phyloP scores from a whole-genome alignment of 1,140 invertebrate species.

The Copidosoma floridanum region DNA sequence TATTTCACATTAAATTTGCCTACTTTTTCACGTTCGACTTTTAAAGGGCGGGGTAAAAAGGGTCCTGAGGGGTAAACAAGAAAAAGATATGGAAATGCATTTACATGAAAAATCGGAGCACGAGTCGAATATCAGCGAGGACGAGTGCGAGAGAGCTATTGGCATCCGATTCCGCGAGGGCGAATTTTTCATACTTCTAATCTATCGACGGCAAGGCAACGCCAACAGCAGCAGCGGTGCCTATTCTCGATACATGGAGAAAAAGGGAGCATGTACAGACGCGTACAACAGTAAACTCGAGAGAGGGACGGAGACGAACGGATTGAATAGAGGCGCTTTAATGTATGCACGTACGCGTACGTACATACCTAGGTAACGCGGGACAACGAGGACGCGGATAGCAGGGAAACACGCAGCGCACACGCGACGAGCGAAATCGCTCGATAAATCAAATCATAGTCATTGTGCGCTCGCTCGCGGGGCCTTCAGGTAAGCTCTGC shows the following conservation, averaged over 20 bases:
- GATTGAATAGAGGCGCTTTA: slow-evolving; percentile 27
- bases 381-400: too few species aligned
- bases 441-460: slow-evolving; percentile 54
- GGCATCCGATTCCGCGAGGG: slow-evolving; percentile 12
- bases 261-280: neutral
- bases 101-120: slow-evolving; percentile 15
- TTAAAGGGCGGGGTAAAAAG: too few species aligned
- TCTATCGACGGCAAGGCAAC: slow-evolving; percentile 10
- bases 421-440: slow-evolving; percentile 43
- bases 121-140: neutral
- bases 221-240: slow-evolving; percentile 20
- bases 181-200: slow-evolving; percentile 27
- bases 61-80: slow-evolving; percentile 23
- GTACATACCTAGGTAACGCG: slow-evolving; percentile 23
- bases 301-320: slow-evolving; percentile 5
- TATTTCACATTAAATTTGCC: slow-evolving; percentile 18
- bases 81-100: slow-evolving; percentile 23
- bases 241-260: too few species aligned
- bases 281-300: neutral
- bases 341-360: slow-evolving; percentile 36
- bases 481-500: slow-evolving; percentile 43
- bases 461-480: slow-evolving; percentile 47
- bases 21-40: slow-evolving; percentile 29
- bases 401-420: too few species aligned
- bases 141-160: neutral